These are phyloP conservation scores for Ephydatia muelleri DNA, from an alignment of 37 sponge, comb jelly and placozoan species.

Conservation along the genomic window DNA sequence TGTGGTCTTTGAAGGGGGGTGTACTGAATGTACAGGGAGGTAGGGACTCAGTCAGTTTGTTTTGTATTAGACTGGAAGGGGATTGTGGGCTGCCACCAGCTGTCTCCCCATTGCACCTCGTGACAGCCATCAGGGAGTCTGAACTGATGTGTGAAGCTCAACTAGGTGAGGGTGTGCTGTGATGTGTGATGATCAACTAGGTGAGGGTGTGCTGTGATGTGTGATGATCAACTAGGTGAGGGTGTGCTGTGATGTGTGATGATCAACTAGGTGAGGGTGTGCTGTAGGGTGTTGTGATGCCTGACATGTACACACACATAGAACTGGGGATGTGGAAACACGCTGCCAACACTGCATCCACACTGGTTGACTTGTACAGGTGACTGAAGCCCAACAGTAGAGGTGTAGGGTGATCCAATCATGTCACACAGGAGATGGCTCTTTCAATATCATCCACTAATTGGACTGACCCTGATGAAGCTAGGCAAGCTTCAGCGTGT, in stretches of 20 bases:
- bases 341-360: not conserved
- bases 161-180: not conserved
- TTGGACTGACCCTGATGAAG: conserved; percentile 36
- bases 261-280: not conserved
- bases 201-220: too few species aligned
- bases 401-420: not conserved
- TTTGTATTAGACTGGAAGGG: not conserved
- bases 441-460: conserved; percentile 15
- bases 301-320: not conserved
- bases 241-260: not conserved
- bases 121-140: not conserved
- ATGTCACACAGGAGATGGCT: not conserved
- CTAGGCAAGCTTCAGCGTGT: conserved; percentile 45
- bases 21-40: not conserved
- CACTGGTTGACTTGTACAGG: not conserved
- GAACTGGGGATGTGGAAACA: not conserved
- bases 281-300: not conserved
- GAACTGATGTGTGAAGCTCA: not conserved
- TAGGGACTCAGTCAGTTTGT: not conserved
- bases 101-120: not conserved
- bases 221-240: too few species aligned
- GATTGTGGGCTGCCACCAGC: not conserved
- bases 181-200: too few species aligned
- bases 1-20: not conserved
- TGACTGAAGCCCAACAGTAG: not conserved